Evolutionary conservation across 2,797 vertebrate species (phyloP), one percentile per base, ranked within the genome.

Genomic region (Takifugu rubripes): DNA sequence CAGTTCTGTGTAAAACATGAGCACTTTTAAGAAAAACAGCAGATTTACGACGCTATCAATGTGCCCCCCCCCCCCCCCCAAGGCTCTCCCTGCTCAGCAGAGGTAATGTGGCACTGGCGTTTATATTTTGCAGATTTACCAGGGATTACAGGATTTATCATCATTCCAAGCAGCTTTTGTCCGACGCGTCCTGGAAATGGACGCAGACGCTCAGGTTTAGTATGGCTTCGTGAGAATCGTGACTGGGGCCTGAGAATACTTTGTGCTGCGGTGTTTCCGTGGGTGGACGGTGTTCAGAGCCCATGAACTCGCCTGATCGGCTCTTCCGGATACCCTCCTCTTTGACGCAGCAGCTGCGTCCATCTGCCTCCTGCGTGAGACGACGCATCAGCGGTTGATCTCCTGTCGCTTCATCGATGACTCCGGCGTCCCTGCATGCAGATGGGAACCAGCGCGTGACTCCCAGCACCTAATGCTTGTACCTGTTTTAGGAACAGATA

Each of bases 401-500:
- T 68, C 59, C 60, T 61, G 64, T 49, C 54, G 66, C 31, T 61
- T 80, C 78, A 78, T 84, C 78, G 68, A 59, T 72, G n/a, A 54
- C 4, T 29, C 33, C 54, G 27, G 31, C 52, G 44, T 26, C 55
- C 48, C 46, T 47, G 46, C 16, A 10, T 46, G 33, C n/a, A 52
- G 25, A 52, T 52, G 42, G 58, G 47, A 45, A 65, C 8, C 68
- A 61, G 71, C 6, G 43, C 44, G 5, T 66, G 78, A 68, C 63
- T 77, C 40, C 53, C 17, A 54, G 2, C 60, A 54, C 61, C 64
- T 63, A 65, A 66, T 59, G 67, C 62, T 47, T 52, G 62, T 68
- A 68, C 65, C 72, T 70, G 74, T 75, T 77, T 67, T 70, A 59
- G 66, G 70, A 83, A 64, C 72, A 76, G 75, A 81, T 72, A 72